Percentiles rank a stretch among this genome's conserved stretches.
Conservation (phyloP, 2,113 vertebrate genomes). For the Osmerus eperlanus region DNA sequence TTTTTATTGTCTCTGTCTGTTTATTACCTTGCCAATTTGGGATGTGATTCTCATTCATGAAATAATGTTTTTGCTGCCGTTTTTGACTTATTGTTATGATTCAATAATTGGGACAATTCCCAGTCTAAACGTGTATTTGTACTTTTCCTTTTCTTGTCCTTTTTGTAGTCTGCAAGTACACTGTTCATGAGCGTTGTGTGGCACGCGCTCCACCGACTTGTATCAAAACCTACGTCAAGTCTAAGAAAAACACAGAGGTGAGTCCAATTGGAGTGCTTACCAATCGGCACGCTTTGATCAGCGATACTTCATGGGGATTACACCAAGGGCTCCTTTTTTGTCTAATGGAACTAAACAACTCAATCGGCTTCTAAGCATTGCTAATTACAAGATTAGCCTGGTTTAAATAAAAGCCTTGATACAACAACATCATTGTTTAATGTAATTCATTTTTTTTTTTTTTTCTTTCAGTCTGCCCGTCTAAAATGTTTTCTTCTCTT, state of each 20-base stretch:
- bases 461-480: conserved; percentile 1
- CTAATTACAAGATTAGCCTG: conserved; percentile 50
- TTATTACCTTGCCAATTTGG: not conserved
- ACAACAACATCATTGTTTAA: not conserved
- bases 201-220: conserved; percentile 85
- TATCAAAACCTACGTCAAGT: conserved; percentile 93
- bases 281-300: conserved; percentile 52
- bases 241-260: conserved; percentile 92
- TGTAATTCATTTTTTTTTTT: not conserved
- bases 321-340: conserved; percentile 45
- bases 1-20: not conserved
- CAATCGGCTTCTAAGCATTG: conserved; percentile 52
- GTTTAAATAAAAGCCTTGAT: conserved; percentile 11
- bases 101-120: not conserved
- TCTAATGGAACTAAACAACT: conserved; percentile 55
- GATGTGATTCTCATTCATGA: no score
- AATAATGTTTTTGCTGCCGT: not conserved
- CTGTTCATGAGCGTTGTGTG: conserved; percentile 88
- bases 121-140: conserved; percentile 7
- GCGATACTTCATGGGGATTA: conserved; percentile 38
- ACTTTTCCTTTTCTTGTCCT: conserved; percentile 1
- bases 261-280: conserved; percentile 67
- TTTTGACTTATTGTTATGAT: not conserved
- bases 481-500: not conserved
- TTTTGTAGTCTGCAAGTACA: conserved; percentile 90